Base-by-base conservation (phyloP, 2,888 invertebrate species). In the Cephonodes hylas region DNA sequence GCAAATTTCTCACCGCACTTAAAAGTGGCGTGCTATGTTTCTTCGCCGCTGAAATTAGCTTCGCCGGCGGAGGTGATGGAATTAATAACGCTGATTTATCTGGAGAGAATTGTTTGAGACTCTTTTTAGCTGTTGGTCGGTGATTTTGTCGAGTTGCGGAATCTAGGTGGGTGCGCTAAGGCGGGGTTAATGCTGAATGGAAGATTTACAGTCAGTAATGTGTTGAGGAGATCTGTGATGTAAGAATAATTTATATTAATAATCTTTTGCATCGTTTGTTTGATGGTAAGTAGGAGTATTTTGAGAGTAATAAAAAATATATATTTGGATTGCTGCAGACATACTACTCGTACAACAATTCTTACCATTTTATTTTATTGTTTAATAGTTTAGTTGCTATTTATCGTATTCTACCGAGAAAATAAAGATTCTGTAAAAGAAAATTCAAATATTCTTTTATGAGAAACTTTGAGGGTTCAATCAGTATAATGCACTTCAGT, bases 1-100 rank as follows among this genome's bases (percentile, higher is more conserved):
- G n/a, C n/a, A n/a, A n/a, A n/a, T n/a, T 48, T 48, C 25, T 15
- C 27, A 27, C 8, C 15, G 7, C 15, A 15, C 7, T n/a, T 27
- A 53, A 18, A 22, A 45, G 3, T 8, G 27, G 15, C 3, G 10
- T 18, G 48, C 27, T 3, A 8, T 18, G 10, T 27, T 53, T 27
- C 48, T 15, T 53, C 22, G 20, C 8, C 45, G 45, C 22, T 53
- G n/a, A 53, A 53, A 53, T 31, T 15, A 53, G 27, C 8, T 31
- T 8, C 18, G 0, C 15, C 15, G 27, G n/a, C n/a, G 27, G 27
- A 27, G 10, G 18, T 15, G 18, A 27, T 10, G 8, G 48, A 22
- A 45, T 27, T 27, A 53, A 53, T 53, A 53, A 18, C 27, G 13
- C 22, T 46, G 48, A 53, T 53, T 53, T 53, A 53, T 27, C 48